Conservation (phyloP, 2,113 vertebrate species). For the Stegostoma tigrinum region DNA sequence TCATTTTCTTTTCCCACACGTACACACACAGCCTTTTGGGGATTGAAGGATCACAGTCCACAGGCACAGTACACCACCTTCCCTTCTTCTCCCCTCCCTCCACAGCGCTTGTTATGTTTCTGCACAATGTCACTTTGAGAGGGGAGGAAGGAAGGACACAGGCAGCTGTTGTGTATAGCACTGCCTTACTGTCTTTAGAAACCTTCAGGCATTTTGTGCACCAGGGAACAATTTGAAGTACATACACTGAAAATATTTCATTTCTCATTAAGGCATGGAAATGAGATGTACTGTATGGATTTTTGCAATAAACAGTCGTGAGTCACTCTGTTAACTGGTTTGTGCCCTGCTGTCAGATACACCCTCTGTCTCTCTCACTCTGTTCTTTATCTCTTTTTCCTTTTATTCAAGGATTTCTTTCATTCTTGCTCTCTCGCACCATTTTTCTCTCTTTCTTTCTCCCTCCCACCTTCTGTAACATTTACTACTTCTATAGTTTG, state of each 20-base stretch:
- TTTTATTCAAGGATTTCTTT: neutral
- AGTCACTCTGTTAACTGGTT: neutral
- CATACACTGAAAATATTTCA: neutral
- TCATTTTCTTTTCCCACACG: neutral
- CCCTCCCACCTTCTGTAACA: neutral
- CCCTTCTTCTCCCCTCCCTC: neutral
- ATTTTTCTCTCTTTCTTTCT: neutral
- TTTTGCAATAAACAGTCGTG: neutral
- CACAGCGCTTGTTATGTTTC: neutral
- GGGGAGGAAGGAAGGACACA: neutral
- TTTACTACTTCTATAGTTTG: neutral
- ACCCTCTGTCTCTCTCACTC: neutral
- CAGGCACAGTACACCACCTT: neutral
- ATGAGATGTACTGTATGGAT: neutral
- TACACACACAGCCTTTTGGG: neutral
- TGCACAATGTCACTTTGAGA: neutral
- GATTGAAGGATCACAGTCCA: neutral
- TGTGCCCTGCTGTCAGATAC: neutral
- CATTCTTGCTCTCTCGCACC: neutral
- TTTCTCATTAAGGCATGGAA: neutral
- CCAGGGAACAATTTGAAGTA: constrained; percentile 1
- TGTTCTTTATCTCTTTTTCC: neutral
- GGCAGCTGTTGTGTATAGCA: neutral
- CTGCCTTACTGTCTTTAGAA: neutral
- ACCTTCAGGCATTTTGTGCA: neutral